Conservation (phyloP, 2,888 invertebrate species). For the Meliscaeva auricollis region DNA sequence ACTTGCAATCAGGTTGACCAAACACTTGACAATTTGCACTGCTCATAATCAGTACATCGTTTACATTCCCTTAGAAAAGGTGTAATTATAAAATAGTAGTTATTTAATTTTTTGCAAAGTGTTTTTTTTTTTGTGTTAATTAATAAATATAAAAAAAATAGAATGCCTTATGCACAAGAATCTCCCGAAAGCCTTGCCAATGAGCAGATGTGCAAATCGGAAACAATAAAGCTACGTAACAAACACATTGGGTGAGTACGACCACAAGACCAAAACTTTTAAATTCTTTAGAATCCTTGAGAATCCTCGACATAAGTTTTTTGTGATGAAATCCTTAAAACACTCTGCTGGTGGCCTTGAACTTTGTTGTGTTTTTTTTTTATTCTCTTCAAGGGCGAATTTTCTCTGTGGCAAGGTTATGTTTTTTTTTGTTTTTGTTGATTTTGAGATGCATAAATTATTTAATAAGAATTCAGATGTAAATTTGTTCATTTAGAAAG, state of each 20-base stretch:
- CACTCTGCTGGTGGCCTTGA: constrained; percentile 18
- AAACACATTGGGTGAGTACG: constrained; percentile 92
- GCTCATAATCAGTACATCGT: constrained; percentile 12
- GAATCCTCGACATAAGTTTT: constrained; percentile 3
- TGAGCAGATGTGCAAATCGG: constrained; percentile 91
- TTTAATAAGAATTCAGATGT: not conserved
- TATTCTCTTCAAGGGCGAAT: constrained; percentile 49
- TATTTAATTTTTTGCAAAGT: constrained; percentile 40
- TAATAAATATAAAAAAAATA: constrained; percentile 70
- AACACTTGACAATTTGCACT: constrained; percentile 20
- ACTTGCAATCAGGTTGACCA: constrained; percentile 18
- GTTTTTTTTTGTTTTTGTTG: not conserved
- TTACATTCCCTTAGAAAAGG: constrained; percentile 1
- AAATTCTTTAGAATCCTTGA: constrained; percentile 49
- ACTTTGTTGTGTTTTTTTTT: too few species aligned
- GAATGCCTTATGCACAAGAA: constrained; percentile 81
- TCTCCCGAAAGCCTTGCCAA: constrained; percentile 78
- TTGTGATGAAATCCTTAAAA: not conserved
- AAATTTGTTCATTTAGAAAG: not conserved
- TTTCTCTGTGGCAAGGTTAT: constrained; percentile 8
- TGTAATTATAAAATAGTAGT: too few species aligned
- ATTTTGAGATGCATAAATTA: not conserved
- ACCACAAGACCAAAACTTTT: not conserved
- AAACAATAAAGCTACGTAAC: constrained; percentile 92
- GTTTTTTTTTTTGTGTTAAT: constrained; percentile 5